phyloP scores from a whole-genome alignment of 2,113 vertebrate species.

The Bufo gargarizans region DNA sequence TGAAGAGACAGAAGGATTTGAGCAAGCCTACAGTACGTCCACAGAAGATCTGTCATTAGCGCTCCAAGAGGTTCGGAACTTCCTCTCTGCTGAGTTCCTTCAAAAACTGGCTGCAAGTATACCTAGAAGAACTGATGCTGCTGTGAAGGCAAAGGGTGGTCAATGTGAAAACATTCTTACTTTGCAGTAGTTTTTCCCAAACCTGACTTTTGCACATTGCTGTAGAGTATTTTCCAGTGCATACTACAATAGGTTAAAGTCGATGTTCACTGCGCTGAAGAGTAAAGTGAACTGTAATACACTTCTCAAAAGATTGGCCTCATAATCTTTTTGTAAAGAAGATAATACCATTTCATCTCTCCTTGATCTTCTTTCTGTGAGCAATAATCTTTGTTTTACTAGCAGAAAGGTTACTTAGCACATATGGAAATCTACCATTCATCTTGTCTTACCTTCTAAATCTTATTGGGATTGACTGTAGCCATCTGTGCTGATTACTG shows the following conservation, averaged over 20 bases:
- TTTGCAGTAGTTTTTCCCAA: too few species aligned
- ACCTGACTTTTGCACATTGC: not conserved
- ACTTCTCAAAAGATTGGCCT: conserved; percentile 66
- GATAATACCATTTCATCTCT: conserved; percentile 67
- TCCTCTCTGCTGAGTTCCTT: too few species aligned
- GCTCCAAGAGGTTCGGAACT: too few species aligned
- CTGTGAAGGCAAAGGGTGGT: too few species aligned
- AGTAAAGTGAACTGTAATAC: conserved; percentile 64
- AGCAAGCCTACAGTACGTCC: too few species aligned
- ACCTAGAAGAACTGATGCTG: too few species aligned
- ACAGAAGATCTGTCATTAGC: too few species aligned
- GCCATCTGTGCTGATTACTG: conserved; percentile 65
- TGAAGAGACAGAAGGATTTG: too few species aligned
- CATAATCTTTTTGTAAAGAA: conserved; percentile 66
- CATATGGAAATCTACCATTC: conserved; percentile 64
- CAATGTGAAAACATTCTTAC: too few species aligned
- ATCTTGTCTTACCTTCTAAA: conserved; percentile 66
- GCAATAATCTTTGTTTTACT: conserved; percentile 70
- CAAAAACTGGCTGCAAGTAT: too few species aligned
- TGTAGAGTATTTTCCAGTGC: not conserved
- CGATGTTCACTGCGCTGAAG: conserved; percentile 53
- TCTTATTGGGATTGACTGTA: conserved; percentile 70
- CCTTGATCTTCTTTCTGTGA: conserved; percentile 68
- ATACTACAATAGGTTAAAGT: conserved; percentile 56
- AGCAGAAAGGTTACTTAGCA: conserved; percentile 66